A percentile compares a stretch with the other conserved stretches of the same genome.
phyloP scores from a whole-genome alignment of 1,140 invertebrate species.

The Daktulosphaira vitifoliae region DNA sequence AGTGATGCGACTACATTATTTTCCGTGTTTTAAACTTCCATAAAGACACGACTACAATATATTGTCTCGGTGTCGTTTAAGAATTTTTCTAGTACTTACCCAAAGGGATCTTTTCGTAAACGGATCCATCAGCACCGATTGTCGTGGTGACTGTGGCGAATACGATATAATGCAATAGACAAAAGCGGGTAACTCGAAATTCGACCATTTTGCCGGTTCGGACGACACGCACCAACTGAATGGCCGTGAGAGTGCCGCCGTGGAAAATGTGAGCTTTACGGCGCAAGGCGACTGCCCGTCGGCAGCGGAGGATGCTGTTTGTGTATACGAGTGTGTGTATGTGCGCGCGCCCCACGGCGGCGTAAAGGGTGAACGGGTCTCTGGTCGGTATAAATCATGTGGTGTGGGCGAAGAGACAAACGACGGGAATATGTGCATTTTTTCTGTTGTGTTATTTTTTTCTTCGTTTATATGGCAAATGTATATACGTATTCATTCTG shows the following conservation, averaged over 20 bases:
- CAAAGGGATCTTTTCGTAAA: slow-evolving; percentile 11
- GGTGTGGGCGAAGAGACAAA: background rate
- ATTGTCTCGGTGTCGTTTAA: too few relatives aligned
- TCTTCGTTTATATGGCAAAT: too few relatives aligned
- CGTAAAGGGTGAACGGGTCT: too few relatives aligned
- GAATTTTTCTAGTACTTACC: slow-evolving; percentile 17
- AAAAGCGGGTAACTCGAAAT: background rate
- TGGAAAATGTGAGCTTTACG: too few relatives aligned
- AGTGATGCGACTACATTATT: too few relatives aligned
- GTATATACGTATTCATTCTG: too few relatives aligned
- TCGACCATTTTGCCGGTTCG: slow-evolving; percentile 28
- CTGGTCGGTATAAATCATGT: too few relatives aligned
- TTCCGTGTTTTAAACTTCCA: too few relatives aligned
- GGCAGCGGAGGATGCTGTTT: background rate
- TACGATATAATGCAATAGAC: background rate
- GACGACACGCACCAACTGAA: slow-evolving; percentile 28
- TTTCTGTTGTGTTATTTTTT: too few relatives aligned
- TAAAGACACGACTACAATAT: too few relatives aligned
- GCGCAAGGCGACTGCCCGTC: background rate
- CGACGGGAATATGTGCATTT: background rate
- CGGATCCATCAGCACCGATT: background rate
- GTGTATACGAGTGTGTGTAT: background rate
- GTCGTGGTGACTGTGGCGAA: slow-evolving; percentile 10
- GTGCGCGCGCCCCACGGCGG: background rate
- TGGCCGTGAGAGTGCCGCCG: background rate